A percentile compares a stretch with the other conserved stretches of the same genome.
phyloP scores from a whole-genome alignment of 1,140 invertebrate species.

The Maniola jurtina region DNA sequence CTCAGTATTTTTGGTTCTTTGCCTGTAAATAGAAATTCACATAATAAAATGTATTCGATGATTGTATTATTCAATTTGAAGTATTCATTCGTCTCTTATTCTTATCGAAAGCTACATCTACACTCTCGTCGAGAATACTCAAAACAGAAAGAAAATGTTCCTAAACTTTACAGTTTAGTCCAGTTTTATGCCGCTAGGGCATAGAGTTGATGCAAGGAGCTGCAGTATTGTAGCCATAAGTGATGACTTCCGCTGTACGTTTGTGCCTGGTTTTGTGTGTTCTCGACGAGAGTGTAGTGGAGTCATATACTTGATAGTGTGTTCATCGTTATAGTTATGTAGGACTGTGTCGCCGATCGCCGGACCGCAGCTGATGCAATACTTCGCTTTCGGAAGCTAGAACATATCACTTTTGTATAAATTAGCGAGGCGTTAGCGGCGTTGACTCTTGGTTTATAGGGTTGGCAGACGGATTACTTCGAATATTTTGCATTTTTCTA shows the following conservation, averaged over 20 bases:
- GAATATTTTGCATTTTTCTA: conserved; percentile 75
- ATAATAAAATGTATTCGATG: too few species aligned
- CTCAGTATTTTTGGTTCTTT: too few species aligned
- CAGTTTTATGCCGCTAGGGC: too few species aligned
- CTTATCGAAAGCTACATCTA: neutral
- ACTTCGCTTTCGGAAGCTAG: conserved; percentile 40
- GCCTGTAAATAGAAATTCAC: too few species aligned
- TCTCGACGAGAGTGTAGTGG: neutral
- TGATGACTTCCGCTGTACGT: too few species aligned
- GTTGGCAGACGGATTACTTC: conserved; percentile 45
- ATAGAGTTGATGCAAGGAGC: too few species aligned
- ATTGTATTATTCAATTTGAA: neutral
- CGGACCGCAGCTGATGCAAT: conserved; percentile 29
- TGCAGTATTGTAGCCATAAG: too few species aligned
- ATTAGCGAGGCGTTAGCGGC: conserved; percentile 34
- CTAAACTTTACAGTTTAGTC: too few species aligned
- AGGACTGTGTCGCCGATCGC: conserved; percentile 33
- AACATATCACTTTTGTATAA: conserved; percentile 61
- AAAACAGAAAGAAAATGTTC: neutral
- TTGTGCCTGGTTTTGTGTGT: too few species aligned
- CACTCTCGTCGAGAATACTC: neutral
- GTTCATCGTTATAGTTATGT: conserved; percentile 39
- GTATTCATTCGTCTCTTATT: neutral
- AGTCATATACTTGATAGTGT: conserved; percentile 41
- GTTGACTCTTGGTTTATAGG: conserved; percentile 42